phyloP scores from a whole-genome alignment of 2,888 invertebrate genomes.

The Cheilosia variabilis region DNA sequence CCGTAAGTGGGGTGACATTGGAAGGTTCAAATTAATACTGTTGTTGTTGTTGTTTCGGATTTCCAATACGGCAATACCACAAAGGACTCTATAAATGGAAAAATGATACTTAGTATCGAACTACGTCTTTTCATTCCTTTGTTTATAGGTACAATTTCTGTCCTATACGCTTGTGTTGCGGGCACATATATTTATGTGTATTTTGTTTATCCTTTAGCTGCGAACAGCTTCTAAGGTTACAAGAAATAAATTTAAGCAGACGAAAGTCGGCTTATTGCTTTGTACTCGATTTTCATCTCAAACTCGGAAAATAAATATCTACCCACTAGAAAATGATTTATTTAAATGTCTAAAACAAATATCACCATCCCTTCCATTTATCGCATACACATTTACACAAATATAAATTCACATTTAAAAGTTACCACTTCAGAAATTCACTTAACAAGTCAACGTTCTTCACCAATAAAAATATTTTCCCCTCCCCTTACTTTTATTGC shows the following conservation, averaged over 20 bases:
- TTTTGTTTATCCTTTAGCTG: too few species aligned
- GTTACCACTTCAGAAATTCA: conserved; percentile 10
- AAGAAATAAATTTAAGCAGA: too few species aligned
- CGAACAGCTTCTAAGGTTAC: too few species aligned
- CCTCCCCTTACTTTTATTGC: conserved; percentile 18
- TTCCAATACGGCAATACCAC: neutral
- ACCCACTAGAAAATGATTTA: neutral
- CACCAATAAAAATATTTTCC: conserved; percentile 27
- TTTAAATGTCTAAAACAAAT: neutral
- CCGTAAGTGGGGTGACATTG: conserved; percentile 1
- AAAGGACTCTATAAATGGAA: neutral
- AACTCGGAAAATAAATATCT: neutral
- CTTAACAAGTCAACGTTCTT: conserved; percentile 31
- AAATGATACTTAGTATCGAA: neutral
- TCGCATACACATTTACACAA: neutral
- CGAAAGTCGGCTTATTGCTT: neutral
- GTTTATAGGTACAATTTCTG: neutral
- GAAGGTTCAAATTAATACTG: neutral
- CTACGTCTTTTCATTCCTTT: neutral
- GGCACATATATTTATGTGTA: neutral
- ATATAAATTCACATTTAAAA: neutral
- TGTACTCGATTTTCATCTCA: neutral
- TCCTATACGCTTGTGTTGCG: neutral
- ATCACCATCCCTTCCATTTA: neutral
- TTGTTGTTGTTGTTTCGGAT: conserved; percentile 1